Evolutionary conservation across 1,140 invertebrate genomes (phyloP), one percentile per base, ranked within the genome.

Genomic region (Stenopsyche tienmushanensis): DNA sequence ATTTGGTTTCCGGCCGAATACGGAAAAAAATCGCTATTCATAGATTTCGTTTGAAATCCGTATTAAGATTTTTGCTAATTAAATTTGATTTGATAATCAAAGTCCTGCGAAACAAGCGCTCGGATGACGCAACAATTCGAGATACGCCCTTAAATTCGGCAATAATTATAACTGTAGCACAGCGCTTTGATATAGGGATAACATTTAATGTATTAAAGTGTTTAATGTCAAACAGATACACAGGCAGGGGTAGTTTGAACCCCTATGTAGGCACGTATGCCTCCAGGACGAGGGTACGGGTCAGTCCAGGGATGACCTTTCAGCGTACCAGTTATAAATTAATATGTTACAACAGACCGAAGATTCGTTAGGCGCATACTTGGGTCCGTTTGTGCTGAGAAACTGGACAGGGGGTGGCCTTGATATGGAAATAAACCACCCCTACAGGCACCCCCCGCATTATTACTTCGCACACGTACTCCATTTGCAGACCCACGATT

Each of bases 211-310:
- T 54, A 54, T 54, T 54, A 54, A 54, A 54, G 52, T 54, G 52
- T 54, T 54, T 54, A 54, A 54, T 54, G 52, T 54, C 52, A 54
- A 54, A 54, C 52, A 54, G 52, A 54, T 54, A 54, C 39, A 54
- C 52, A 18, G n/a, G 24, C 1, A 53, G 20, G 54, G 54, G 34
- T 57, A 59, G 64, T 60, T 66, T 66, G 34, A 41, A 45, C 58
- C 65, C 65, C 44, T 39, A 62, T 42, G 59, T 45, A 62, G 65
- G 65, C 65, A 66, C 65, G 65, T 66, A 66, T 62, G 58, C 18
- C 53, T 44, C 55, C 29, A 15, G 55, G 52, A 65, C 64, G 64
- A 65, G 58, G 65, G 65, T 62, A 54, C 50, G 65, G 65, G 65
- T 66, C 65, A 66, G 65, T 57, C 54, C 54, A 57, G 54, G 54